These are phyloP conservation scores for Drosophila cognata DNA, from an alignment of 2,888 invertebrate species.

Conservation along the genomic window DNA sequence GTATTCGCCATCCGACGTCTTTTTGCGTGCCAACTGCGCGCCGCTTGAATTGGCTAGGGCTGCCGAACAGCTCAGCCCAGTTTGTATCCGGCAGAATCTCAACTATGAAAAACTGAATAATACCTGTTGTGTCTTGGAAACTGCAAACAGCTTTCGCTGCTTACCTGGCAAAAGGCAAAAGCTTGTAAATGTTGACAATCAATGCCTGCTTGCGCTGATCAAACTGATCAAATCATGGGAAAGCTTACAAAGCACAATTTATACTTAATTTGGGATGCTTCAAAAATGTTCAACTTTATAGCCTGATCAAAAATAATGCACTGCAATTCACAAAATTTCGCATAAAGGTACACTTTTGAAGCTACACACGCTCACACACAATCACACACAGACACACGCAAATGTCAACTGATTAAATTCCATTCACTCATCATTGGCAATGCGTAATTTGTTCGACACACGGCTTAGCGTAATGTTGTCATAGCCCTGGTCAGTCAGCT, in stretches of 20 bases:
- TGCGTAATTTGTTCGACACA: background rate
- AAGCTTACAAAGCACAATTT: background rate
- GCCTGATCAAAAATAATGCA: background rate
- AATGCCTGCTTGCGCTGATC: background rate
- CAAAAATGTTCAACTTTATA: background rate
- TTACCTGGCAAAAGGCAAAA: background rate
- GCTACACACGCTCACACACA: background rate
- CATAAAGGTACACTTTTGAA: background rate
- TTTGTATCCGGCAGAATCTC: background rate
- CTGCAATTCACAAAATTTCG: background rate
- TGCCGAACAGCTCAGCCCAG: slow-evolving; percentile 3
- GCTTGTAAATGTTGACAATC: background rate
- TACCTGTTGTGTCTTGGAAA: background rate
- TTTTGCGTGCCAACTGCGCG: slow-evolving; percentile 14
- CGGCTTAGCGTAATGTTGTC: background rate
- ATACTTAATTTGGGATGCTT: background rate
- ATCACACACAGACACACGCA: background rate
- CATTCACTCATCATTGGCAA: background rate
- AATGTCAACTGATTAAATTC: background rate
- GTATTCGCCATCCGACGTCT: slow-evolving; percentile 30
- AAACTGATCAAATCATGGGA: background rate
- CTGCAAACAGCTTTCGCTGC: background rate
- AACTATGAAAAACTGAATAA: background rate
- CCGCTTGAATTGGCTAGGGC: slow-evolving; percentile 4
- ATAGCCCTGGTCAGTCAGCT: slow-evolving; percentile 19